Base-by-base conservation (phyloP, 2,888 invertebrate genomes). In the Lasius platythorax region DNA sequence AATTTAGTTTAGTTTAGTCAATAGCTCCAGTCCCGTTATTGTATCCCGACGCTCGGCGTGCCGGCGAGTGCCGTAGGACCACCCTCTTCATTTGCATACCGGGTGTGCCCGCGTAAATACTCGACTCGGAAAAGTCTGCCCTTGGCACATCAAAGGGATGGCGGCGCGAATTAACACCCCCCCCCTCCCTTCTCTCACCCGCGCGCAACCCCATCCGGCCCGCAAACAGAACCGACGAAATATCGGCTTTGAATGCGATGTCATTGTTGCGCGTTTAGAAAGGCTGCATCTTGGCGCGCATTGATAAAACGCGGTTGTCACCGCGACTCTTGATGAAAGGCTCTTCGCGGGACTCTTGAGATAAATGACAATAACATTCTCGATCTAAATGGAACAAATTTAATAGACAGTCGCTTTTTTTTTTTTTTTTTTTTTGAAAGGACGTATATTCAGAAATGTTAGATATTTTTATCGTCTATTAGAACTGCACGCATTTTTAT, bases 21-120 rank as follows among this genome's bases (percentile, higher is more conserved):
- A 90, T 91, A 91, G 91, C 89, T 90, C 18, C 18, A 50, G 82
- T 37, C 53, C 85, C 89, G 90, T 91, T 92, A 92, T 91, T 91
- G 91, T 91, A 90, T 87, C 89, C 86, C 85, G 84, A 56, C 74
- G 67, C 82, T 76, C 74, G 81, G 83, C 75, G 66, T 76, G 72
- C 50, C 75, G 50, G 64, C 78, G 74, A 70, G 79, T 37, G 56
- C 53, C 85, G 83, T 73, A 85, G 83, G 70, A 73, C 83, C 67
- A 78, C 82, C 85, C 85, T 74, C 85, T 82, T 85, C 86, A 88
- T 92, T 92, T 91, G 86, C 91, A 89, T 91, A 87, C 82, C 86
- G 85, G 73, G 79, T 83, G 83, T 85, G 84, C 84, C 64, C 83
- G 82, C 88, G 90, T 88, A 91, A 91, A 92, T 92, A 90, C 90